Evolutionary conservation across 2,797 vertebrate species (phyloP).

Genomic region (Anisognathus igniventris): DNA sequence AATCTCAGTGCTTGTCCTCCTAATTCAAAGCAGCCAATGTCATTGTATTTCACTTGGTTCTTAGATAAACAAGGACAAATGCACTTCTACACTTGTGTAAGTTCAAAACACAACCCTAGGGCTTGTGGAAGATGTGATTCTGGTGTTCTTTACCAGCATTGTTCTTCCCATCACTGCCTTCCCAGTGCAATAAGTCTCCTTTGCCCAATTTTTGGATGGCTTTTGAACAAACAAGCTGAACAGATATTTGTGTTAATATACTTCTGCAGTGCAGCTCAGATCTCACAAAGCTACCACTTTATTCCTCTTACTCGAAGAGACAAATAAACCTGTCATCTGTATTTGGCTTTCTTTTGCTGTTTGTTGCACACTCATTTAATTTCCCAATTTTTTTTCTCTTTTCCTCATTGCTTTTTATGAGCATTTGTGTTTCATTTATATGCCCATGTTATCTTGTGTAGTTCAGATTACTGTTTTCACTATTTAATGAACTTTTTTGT

Average conservation of each 20-base stretch:
- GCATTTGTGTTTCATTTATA: neutral
- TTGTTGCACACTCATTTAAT: neutral
- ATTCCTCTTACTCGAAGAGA: neutral
- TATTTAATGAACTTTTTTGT: neutral
- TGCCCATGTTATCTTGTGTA: neutral
- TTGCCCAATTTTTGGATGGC: neutral
- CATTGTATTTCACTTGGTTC: neutral
- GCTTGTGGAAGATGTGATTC: neutral
- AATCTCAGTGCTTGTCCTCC: neutral
- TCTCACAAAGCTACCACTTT: neutral
- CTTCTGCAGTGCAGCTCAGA: neutral
- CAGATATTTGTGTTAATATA: neutral
- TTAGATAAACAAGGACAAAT: neutral
- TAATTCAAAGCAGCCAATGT: neutral
- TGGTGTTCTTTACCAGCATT: neutral
- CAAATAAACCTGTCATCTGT: neutral
- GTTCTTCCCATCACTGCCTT: neutral
- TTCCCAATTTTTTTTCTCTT: neutral
- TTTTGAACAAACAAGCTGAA: neutral
- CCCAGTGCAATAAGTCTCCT: neutral
- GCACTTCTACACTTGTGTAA: accelerated
- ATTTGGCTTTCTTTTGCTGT: neutral
- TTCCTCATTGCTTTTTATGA: neutral
- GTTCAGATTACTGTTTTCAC: neutral
- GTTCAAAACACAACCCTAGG: neutral